Base-by-base conservation (phyloP, 2,113 vertebrate genomes). In the Tragelaphus buxtoni region DNA sequence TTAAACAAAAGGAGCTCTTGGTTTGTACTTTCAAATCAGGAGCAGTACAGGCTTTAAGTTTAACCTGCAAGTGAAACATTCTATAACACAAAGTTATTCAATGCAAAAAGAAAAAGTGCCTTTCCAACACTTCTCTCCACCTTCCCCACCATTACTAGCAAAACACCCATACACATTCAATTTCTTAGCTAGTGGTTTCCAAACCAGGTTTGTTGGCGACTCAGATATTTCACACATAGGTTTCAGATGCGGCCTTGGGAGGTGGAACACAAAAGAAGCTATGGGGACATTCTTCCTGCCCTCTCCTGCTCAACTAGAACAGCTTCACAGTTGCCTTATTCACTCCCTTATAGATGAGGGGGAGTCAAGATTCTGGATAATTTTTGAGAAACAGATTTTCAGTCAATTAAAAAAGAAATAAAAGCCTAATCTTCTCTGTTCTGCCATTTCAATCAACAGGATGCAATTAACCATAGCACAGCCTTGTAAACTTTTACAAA, bases 281-380 rank as follows among this genome's bases (percentile, higher is more conserved):
- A 18, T 17, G 4, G 3, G 0, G 0, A 2, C 9, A 13, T 1
- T 3, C 11, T 9, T 18, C 11, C 3, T 18, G 4, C 5, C 18
- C 30, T 28, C 6, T 28, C 22, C 3, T 42, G 22, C 13, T 90
- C 12, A 35, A 28, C 10, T 6, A 60, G 24, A 85, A 22, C 6
- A 45, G 16, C 2, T 49, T 17, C 35, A 1, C 28, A 4, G 18
- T 20, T 58, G 13, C 9, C 13, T 82, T 39, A 24, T n/a, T n/a
- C 49, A 55, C 32, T 35, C 32, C 32, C 24, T 61, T 51, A 47
- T n/a, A 17, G 1, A 28, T 28, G 14, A 4, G 56, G 9, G 47
- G 8, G 28, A 65, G 9, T 1, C 3, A 32, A 4, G 10, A 12
- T 7, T 58, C 13, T 90, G 20, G 63, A 58, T 45, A 35, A 47